Evolutionary conservation across 2,888 invertebrate species (phyloP), one percentile per base, ranked within the genome.

Genomic region (Euzophera pinguis): DNA sequence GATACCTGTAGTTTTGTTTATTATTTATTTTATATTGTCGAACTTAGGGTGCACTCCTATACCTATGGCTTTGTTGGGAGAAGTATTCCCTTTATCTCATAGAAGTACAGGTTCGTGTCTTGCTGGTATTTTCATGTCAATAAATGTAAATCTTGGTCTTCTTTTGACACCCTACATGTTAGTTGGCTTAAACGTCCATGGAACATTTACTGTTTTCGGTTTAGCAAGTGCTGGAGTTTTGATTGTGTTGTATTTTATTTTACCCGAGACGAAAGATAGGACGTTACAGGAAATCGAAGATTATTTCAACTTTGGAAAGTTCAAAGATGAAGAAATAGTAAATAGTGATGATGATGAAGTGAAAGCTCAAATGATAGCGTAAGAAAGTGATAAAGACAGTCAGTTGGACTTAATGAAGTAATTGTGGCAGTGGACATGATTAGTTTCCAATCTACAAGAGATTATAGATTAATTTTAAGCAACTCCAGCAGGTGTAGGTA

Each of bases 131-230:
- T 55, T 64, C 8, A 57, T 78, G 52, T 69, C 77, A 9, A 12
- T 78, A 1, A 55, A 53, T 39, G 47, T 76, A 1, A 64, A 70
- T 63, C 13, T 62, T 2, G 66, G 63, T 0, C 59, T 79, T 5
- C 62, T 77, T 52, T 51, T 72, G 6, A 71, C 76, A 1, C 78
- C 78, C 6, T 60, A 65, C 53, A 54, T 77, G 39, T 52, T 78
- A 0, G 60, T 45, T 0, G 64, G 54, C 34, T 42, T 76, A 0
- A 67, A 76, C 48, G 73, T 82, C 0, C 70, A 81, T 35, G 84
- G 84, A 0, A 81, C 80, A 0, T 85, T 84, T 50, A 63, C 72
- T 10, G 71, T 81, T 0, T 79, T 71, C 45, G 82, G 79, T 1
- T 47, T 59, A 1, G 57, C 71, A 0, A 69, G 69, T 63, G 64